Evolutionary conservation across 2,888 invertebrate genomes (phyloP), one percentile per base, ranked within the genome.

Genomic region (Plebejus melissa): DNA sequence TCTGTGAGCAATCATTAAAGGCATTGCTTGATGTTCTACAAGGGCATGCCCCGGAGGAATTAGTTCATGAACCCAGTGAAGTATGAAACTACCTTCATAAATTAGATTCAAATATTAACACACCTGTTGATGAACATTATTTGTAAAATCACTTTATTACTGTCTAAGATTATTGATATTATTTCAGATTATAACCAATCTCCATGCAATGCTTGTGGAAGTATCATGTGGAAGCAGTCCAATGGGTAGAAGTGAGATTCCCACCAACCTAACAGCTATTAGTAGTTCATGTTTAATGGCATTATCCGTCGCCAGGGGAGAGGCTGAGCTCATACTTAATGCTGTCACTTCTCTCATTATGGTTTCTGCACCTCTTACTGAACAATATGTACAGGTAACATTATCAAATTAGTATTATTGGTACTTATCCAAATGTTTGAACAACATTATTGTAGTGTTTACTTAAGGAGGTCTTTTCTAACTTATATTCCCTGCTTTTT

Each of bases 281-380:
- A 98, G 98, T 74, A 98, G 98, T 86, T 97, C 99, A 1, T 98
- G 98, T 81, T 94, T 99, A 9, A 94, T 99, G 75, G 98, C 98
- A 76, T 94, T 99, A 77, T 98, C 98, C 16, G 97, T 99, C 74
- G 98, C 99, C 1, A 94, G 97, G 76, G 99, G 99, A 4, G 98
- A 98, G 86, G 98, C 98, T 11, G 98, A 98, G 77, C 96, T 98
- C 84, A 96, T 98, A 82, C 94, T 99, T 6, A 96, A 96, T 82
- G 98, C 99, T 5, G 95, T 98, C 58, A 96, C 98, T 4, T 97
- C 98, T 41, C 94, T 99, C 79, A 94, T 98, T 69, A 98, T 98
- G 97, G 97, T 97, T 75, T 95, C 97, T 0, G 94, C 96, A 80
- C 94, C 95, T 74, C 91, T 98, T 36, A 96, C 97, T 4, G 94